phyloP scores from a whole-genome alignment of 2,888 invertebrate species.

The Netelia melanura region DNA sequence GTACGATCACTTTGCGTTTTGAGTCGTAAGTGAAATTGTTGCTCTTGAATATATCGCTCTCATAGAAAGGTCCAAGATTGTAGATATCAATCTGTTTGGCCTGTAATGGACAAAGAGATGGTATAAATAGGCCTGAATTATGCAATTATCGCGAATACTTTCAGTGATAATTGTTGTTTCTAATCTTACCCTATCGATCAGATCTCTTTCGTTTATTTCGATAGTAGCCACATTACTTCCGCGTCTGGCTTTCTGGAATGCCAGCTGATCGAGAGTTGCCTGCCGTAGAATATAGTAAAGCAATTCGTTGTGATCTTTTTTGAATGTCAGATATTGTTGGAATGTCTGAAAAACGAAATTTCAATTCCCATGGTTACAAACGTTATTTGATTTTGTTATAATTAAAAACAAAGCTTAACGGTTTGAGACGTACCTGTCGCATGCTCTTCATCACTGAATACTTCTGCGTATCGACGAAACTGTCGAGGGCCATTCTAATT shows the following conservation, averaged over 20 bases:
- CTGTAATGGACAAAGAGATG: constrained; percentile 85
- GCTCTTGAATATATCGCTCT: constrained; percentile 94
- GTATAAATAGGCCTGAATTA: constrained; percentile 17
- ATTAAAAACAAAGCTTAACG: constrained; percentile 11
- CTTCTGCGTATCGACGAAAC: constrained; percentile 99
- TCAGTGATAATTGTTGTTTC: not conserved
- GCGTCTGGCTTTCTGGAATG: constrained; percentile 91
- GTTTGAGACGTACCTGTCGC: constrained; percentile 89
- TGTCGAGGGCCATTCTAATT: constrained; percentile 98
- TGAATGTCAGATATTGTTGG: constrained; percentile 96
- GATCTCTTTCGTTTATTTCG: constrained; percentile 94
- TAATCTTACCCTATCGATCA: constrained; percentile 88
- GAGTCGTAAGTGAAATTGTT: constrained; percentile 95
- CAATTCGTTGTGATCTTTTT: constrained; percentile 98
- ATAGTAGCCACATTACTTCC: constrained; percentile 90
- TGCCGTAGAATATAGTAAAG: constrained; percentile 97
- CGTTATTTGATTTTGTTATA: not conserved
- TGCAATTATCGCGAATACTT: constrained; percentile 28
- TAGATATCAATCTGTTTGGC: constrained; percentile 96
- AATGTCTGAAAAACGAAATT: constrained; percentile 90
- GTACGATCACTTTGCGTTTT: constrained; percentile 93
- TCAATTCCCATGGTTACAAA: not conserved
- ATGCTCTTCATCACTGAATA: constrained; percentile 99
- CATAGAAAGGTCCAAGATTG: constrained; percentile 95
- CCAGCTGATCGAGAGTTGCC: constrained; percentile 95